Evolutionary conservation across 2,888 invertebrate genomes (phyloP).

Genomic region (Elaeidobius kamerunicus): DNA sequence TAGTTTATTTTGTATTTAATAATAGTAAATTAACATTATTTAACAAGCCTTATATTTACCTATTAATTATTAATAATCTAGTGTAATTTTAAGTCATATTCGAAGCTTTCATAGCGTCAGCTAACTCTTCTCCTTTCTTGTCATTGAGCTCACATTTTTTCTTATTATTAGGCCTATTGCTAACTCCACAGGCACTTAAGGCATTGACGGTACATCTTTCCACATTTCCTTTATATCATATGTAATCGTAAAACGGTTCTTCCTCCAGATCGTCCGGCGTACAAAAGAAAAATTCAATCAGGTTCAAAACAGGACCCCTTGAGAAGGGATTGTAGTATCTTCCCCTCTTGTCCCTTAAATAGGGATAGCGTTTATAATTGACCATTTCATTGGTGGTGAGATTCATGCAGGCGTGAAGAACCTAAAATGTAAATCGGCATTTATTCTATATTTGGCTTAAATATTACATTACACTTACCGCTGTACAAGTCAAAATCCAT

Average conservation of each 20-base stretch:
- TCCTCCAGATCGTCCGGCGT: constrained; percentile 76
- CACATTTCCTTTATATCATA: constrained; percentile 40
- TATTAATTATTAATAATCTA: too few relatives aligned
- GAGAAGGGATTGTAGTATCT: constrained; percentile 90
- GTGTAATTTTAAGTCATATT: too few relatives aligned
- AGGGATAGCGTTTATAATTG: constrained; percentile 88
- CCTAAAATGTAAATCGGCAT: too few relatives aligned
- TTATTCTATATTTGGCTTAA: too few relatives aligned
- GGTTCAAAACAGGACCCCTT: constrained; percentile 80
- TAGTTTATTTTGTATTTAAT: too few relatives aligned
- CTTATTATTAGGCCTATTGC: constrained; percentile 1
- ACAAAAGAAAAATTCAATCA: constrained; percentile 88
- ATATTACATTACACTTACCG: constrained; percentile 71
- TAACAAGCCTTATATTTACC: too few relatives aligned
- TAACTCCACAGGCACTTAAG: constrained; percentile 9
- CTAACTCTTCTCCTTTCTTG: too few relatives aligned
- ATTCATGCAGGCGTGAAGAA: constrained; percentile 89
- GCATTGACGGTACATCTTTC: constrained; percentile 2
- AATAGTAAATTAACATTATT: too few relatives aligned
- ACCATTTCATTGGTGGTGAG: constrained; percentile 94
- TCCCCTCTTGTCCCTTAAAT: constrained; percentile 83
- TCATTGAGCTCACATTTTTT: background rate
- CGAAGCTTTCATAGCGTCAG: too few relatives aligned
- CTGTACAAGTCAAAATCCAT: constrained; percentile 84
- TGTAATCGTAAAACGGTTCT: constrained; percentile 51